These are phyloP conservation scores for Acropora yongei DNA, from an alignment of 64 coral and sea anemone species.

Conservation along the genomic window DNA sequence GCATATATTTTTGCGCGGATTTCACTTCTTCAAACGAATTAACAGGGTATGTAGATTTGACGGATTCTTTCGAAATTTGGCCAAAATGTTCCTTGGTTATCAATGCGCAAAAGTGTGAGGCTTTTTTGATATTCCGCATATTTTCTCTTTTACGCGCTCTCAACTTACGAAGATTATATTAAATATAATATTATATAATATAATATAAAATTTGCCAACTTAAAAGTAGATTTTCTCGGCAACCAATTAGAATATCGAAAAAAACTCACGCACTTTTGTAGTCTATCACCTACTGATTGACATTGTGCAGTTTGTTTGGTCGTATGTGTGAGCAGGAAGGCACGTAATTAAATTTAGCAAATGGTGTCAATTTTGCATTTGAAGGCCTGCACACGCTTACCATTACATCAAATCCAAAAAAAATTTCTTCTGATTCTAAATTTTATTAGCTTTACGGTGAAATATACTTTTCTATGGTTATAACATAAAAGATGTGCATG, in stretches of 20 bases:
- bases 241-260: not conserved
- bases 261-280: not conserved
- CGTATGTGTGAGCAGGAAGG: not conserved
- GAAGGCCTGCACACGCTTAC: not conserved
- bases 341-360: conserved; percentile 12
- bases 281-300: conserved; percentile 15
- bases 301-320: conserved; percentile 1
- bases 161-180: not conserved
- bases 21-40: not conserved
- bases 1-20: not conserved
- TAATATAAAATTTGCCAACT: not conserved
- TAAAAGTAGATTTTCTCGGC: conserved; percentile 11
- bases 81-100: too few relatives aligned
- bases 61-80: too few relatives aligned
- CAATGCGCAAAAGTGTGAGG: not conserved
- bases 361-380: not conserved
- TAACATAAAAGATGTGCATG: not conserved
- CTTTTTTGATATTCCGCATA: not conserved
- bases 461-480: not conserved
- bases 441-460: conserved; percentile 18
- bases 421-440: conserved; percentile 15
- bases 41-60: too few relatives aligned
- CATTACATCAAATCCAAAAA: not conserved
- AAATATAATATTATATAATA: too few relatives aligned
- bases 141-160: not conserved